These are phyloP conservation scores for Catostylus mosaicus DNA, from an alignment of 30 jellyfish, hydroid and myxozoan species.

Conservation along the genomic window DNA sequence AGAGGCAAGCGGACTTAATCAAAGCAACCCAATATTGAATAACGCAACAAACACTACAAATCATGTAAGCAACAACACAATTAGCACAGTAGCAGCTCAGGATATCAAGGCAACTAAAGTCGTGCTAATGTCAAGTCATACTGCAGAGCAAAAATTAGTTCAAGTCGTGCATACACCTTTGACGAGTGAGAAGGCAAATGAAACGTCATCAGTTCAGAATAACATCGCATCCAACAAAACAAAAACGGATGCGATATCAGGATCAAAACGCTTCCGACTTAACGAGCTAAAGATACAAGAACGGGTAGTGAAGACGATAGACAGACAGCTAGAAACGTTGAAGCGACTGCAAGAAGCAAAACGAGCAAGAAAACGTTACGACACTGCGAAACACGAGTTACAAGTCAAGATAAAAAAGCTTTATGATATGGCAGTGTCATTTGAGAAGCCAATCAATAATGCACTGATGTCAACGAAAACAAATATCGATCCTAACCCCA, in stretches of 20 bases:
- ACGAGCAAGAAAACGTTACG: conserved; percentile 76
- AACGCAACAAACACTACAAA: background rate
- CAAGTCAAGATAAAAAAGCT: conserved; percentile 83
- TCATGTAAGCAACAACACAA: background rate
- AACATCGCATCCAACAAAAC: background rate
- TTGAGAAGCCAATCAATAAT: conserved; percentile 51
- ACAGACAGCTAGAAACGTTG: conserved; percentile 67
- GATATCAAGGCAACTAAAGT: background rate
- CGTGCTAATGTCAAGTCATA: conserved; percentile 16
- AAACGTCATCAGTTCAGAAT: background rate
- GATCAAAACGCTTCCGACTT: conserved; percentile 29
- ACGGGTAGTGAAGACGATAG: conserved; percentile 53
- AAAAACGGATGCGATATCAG: background rate
- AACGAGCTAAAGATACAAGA: conserved; percentile 34
- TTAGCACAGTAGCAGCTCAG: background rate
- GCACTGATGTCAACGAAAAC: conserved; percentile 59
- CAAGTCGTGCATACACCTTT: background rate
- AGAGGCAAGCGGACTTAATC: background rate
- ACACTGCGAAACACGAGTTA: conserved; percentile 80
- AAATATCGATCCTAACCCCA: conserved; percentile 23
- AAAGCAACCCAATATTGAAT: background rate
- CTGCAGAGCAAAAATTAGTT: conserved; percentile 10
- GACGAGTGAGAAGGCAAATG: conserved; percentile 6
- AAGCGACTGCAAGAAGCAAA: conserved; percentile 89
- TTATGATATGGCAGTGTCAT: conserved; percentile 81